Conservation (phyloP, 2,888 invertebrate species). For the Aleiodes alternator region DNA sequence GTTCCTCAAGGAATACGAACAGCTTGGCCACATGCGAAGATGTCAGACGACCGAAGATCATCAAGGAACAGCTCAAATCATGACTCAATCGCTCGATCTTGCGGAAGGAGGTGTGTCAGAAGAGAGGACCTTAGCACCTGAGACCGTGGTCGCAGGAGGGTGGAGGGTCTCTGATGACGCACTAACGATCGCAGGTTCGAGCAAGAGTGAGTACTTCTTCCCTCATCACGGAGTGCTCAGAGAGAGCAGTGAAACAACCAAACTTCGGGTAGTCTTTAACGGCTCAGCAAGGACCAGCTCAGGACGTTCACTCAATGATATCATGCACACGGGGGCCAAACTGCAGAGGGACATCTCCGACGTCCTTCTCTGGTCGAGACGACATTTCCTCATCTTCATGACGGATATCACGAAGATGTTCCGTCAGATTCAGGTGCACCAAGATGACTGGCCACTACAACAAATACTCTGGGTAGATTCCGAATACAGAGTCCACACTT, state of each 20-base stretch:
- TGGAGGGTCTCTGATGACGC: background rate
- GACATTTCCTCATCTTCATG: constrained; percentile 35
- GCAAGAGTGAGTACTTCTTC: background rate
- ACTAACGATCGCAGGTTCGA: background rate
- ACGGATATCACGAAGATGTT: constrained; percentile 49
- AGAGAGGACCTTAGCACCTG: constrained; percentile 13
- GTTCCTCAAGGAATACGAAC: background rate
- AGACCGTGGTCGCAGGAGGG: too few species aligned
- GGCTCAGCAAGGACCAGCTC: constrained; percentile 27
- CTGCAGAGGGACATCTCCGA: constrained; percentile 37
- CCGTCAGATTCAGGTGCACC: constrained; percentile 48
- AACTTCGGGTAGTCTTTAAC: constrained; percentile 40
- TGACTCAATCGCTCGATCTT: background rate
- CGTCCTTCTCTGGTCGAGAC: constrained; percentile 38
- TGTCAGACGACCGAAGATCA: background rate
- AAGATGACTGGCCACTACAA: constrained; percentile 46
- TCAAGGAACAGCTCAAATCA: background rate
- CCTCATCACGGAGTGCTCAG: constrained; percentile 42
- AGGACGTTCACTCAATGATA: constrained; percentile 26
- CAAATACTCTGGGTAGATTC: constrained; percentile 44
- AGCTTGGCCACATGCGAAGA: background rate
- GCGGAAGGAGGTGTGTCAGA: too few species aligned
- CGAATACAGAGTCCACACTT: background rate
- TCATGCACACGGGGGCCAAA: constrained; percentile 37
- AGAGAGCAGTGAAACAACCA: background rate